Conservation (phyloP, 2,113 vertebrate species). For the Myiozetetes cayanensis region DNA sequence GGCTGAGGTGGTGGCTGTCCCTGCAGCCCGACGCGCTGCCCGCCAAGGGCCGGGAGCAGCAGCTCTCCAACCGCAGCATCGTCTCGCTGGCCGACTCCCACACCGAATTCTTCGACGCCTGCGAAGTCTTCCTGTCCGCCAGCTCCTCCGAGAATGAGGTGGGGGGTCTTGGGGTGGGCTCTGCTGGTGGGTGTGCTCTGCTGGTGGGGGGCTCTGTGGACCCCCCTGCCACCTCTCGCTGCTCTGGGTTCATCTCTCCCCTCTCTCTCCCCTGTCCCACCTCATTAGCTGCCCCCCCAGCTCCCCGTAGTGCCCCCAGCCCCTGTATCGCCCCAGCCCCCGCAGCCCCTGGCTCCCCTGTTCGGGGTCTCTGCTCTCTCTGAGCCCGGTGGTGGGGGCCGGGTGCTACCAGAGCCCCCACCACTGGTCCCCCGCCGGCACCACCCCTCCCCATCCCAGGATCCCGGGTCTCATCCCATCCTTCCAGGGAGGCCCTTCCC, state of each 20-base stretch:
- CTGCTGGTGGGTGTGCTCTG: neutral
- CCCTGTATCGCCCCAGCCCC: too few species aligned
- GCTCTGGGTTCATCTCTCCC: neutral
- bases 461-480: too few species aligned
- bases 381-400: too few species aligned
- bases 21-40: conserved; percentile 58
- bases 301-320: neutral
- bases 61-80: conserved; percentile 72
- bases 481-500: too few species aligned
- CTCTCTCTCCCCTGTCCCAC: neutral
- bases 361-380: too few species aligned
- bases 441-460: too few species aligned
- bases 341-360: too few species aligned
- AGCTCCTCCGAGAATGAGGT: conserved; percentile 88
- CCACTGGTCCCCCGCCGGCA: too few species aligned
- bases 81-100: conserved; percentile 86
- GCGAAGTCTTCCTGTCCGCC: conserved; percentile 84
- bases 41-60: conserved; percentile 70
- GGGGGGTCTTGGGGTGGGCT: neutral
- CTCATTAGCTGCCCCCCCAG: neutral
- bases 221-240: neutral
- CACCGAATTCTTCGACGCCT: conserved; percentile 90
- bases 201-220: neutral
- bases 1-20: neutral
- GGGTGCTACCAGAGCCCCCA: too few species aligned